Conservation (phyloP, 2,888 invertebrate genomes). For the Monopis laevigella region DNA sequence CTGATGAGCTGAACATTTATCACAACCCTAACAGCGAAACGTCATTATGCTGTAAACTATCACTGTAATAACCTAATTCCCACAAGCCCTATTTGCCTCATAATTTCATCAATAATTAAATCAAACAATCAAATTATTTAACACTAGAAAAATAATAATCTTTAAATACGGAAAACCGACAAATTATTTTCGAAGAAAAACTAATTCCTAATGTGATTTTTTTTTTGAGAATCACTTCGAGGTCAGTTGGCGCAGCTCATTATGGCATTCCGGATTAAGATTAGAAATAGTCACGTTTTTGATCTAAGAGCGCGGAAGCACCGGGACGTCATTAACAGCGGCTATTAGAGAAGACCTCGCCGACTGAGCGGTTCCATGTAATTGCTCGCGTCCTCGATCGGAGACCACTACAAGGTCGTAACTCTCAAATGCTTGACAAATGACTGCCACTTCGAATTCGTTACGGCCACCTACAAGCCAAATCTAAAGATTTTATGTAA, state of each 20-base stretch:
- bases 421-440: conserved; percentile 6
- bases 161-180: conserved; percentile 7
- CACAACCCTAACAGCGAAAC: conserved; percentile 6
- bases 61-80: too few relatives aligned
- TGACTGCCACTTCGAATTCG: too few relatives aligned
- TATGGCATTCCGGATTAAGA: conserved; percentile 9
- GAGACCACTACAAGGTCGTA: conserved; percentile 2
- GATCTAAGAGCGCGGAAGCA: conserved; percentile 32
- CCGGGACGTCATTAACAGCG: conserved; percentile 35
- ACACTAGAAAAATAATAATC: conserved; percentile 11
- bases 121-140: too few relatives aligned
- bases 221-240: conserved; percentile 3
- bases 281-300: conserved; percentile 26
- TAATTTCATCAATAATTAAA: too few relatives aligned
- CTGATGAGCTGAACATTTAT: conserved; percentile 26
- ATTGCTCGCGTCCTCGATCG: conserved; percentile 1
- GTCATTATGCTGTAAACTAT: too few relatives aligned
- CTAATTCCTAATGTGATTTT: conserved; percentile 7
- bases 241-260: conserved; percentile 3
- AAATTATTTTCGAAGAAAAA: too few relatives aligned
- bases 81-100: too few relatives aligned
- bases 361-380: not conserved
- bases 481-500: too few relatives aligned
- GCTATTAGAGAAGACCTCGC: conserved; percentile 26
- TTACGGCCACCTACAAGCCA: too few relatives aligned